Conservation (phyloP, 2,888 invertebrate species). For the Drosophila melanosoma region DNA sequence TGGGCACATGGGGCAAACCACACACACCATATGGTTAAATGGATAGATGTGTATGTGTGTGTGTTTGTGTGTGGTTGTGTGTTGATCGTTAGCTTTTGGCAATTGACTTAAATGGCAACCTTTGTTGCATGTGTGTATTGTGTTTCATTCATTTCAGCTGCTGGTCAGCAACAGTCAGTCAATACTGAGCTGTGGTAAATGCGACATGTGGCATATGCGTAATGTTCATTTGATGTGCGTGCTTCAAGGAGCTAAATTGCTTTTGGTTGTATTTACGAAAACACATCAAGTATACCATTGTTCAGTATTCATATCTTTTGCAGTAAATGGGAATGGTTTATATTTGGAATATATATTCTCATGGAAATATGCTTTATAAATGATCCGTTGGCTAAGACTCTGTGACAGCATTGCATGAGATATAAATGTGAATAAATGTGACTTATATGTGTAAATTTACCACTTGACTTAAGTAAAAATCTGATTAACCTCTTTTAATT, state of each 20-base stretch:
- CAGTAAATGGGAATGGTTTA: slow-evolving; percentile 1
- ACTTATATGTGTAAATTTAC: neutral
- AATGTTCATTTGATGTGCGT: slow-evolving; percentile 78
- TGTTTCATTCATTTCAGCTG: slow-evolving; percentile 47
- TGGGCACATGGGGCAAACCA: slow-evolving; percentile 48
- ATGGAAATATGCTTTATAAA: neutral
- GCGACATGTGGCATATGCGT: slow-evolving; percentile 69
- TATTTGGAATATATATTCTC: too few species aligned
- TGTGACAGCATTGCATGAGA: neutral
- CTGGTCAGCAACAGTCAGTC: slow-evolving; percentile 10
- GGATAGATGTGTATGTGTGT: neutral
- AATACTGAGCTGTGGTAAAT: slow-evolving; percentile 3
- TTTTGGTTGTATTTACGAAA: slow-evolving; percentile 43
- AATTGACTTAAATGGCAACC: slow-evolving; percentile 77
- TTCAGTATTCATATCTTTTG: slow-evolving; percentile 21
- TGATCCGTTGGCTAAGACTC: neutral
- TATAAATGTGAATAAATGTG: neutral
- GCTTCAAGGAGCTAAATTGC: slow-evolving; percentile 47
- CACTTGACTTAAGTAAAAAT: neutral
- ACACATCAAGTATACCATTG: slow-evolving; percentile 22
- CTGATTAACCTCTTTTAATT: neutral
- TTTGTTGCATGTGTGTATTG: slow-evolving; percentile 65
- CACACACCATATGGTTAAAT: slow-evolving; percentile 33
- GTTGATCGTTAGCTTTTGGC: slow-evolving; percentile 71
- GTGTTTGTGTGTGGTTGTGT: slow-evolving; percentile 21